phyloP scores from a whole-genome alignment of 2,113 vertebrate genomes.

The Hypocryptadius cinnamomeus region DNA sequence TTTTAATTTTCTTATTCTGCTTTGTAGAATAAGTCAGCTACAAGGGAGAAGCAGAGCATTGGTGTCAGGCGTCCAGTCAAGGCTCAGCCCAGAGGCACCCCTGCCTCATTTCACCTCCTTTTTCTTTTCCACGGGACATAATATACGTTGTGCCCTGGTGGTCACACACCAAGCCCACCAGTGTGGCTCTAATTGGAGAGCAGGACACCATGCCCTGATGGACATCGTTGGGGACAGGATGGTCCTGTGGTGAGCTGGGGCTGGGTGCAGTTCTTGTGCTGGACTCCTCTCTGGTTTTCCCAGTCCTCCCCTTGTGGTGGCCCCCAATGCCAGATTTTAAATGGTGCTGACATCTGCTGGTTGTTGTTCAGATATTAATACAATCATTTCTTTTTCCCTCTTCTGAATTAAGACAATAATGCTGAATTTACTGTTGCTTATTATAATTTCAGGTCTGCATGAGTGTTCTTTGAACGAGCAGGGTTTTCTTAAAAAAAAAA shows the following conservation, averaged over 20 bases:
- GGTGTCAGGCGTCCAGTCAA: accelerated
- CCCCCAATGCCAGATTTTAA: accelerated
- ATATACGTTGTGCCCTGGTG: accelerated
- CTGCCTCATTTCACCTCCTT: neutral
- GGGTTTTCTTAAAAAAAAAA: neutral
- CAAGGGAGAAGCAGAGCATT: accelerated
- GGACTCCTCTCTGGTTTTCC: accelerated
- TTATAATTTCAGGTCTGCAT: neutral
- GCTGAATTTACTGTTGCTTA: neutral
- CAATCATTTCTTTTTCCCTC: neutral
- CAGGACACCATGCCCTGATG: neutral
- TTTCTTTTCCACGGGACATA: neutral
- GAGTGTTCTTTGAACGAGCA: neutral
- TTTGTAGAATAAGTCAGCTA: neutral
- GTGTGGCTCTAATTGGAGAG: accelerated
- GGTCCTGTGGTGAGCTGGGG: accelerated
- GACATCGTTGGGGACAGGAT: accelerated
- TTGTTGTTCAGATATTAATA: neutral
- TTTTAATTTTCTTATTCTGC: neutral
- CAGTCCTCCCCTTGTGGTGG: neutral
- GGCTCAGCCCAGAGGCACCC: too few species aligned
- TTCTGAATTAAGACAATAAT: neutral
- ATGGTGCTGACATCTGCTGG: neutral
- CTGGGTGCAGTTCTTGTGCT: accelerated
- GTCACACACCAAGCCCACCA: neutral